Evolutionary conservation across 2,797 vertebrate genomes (phyloP).

Genomic region (Valencia hispanica): DNA sequence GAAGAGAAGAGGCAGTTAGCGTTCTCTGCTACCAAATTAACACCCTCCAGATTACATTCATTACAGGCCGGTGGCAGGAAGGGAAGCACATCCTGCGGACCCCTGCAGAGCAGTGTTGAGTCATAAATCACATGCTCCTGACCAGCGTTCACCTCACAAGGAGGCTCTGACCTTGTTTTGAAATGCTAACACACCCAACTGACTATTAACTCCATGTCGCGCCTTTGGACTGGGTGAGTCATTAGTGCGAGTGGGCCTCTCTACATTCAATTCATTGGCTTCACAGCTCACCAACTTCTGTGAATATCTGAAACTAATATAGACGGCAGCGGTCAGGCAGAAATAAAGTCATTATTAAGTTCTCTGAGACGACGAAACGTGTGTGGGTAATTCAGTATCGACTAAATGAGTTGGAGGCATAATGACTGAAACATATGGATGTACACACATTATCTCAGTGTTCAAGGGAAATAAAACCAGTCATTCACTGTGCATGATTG

Average conservation of each 20-base stretch:
- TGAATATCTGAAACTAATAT: constrained; percentile 37
- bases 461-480: constrained; percentile 15
- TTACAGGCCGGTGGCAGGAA: constrained; percentile 37
- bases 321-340: constrained; percentile 24
- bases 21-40: constrained; percentile 51
- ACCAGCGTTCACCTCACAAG: constrained; percentile 47
- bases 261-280: constrained; percentile 22
- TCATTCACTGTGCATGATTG: constrained; percentile 1
- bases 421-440: constrained; percentile 27
- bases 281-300: constrained; percentile 47
- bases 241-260: constrained; percentile 45
- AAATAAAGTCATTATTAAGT: constrained; percentile 38
- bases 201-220: constrained; percentile 52
- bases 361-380: background rate
- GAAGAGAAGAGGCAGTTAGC: constrained; percentile 42
- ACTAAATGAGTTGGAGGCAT: constrained; percentile 34
- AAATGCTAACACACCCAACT: constrained; percentile 47
- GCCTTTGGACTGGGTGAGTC: constrained; percentile 58
- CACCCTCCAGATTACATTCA: constrained; percentile 54
- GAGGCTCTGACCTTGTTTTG: constrained; percentile 64
- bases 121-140: constrained; percentile 68
- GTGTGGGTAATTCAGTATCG: constrained; percentile 32
- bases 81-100: constrained; percentile 35
- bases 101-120: constrained; percentile 40
- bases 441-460: constrained; percentile 27